phyloP scores from a whole-genome alignment of 1,140 invertebrate genomes.

The Limonius californicus region DNA sequence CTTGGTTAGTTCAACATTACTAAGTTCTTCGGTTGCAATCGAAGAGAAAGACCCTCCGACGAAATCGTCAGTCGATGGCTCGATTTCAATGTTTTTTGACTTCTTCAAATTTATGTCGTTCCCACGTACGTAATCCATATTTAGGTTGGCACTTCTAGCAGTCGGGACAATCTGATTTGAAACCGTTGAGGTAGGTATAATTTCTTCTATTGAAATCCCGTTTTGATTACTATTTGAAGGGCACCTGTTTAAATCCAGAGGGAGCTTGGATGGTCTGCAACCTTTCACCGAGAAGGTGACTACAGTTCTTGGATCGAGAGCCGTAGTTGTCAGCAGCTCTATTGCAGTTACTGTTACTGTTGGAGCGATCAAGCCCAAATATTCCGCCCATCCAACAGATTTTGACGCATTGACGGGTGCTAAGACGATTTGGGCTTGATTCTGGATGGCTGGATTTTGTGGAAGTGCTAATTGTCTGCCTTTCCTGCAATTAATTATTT shows the following conservation, averaged over 20 bases:
- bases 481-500: background rate
- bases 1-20: too few relatives aligned
- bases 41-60: too few relatives aligned
- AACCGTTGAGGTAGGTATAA: background rate
- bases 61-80: background rate
- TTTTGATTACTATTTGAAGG: background rate
- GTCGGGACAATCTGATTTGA: background rate
- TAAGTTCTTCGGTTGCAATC: too few relatives aligned
- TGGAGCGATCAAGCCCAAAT: slow-evolving; percentile 38
- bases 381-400: slow-evolving; percentile 36
- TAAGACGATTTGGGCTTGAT: background rate
- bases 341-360: slow-evolving; percentile 38
- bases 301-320: slow-evolving; percentile 36
- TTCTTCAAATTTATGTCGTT: background rate
- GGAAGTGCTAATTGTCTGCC: background rate
- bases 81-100: background rate
- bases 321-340: slow-evolving; percentile 34
- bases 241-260: slow-evolving; percentile 32
- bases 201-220: background rate
- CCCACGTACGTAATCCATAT: background rate
- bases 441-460: background rate
- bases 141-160: background rate
- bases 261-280: slow-evolving; percentile 33
- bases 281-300: slow-evolving; percentile 43
- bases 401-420: background rate